Percentiles rank a stretch among this genome's conserved stretches.
Conservation (phyloP, 2,797 vertebrate species). For the Lithobates pipiens region DNA sequence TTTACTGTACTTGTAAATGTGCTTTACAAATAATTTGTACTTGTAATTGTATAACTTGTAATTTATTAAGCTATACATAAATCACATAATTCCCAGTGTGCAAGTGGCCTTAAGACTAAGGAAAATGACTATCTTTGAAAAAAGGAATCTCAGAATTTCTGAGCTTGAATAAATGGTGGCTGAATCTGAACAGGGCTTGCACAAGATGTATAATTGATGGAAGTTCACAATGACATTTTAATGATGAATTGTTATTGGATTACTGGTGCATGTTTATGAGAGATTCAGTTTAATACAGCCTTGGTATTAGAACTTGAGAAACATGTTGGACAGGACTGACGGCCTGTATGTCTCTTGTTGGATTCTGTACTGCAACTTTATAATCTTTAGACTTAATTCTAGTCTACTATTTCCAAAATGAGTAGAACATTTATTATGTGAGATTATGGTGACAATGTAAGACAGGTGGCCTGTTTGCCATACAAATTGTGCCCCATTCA, state of each 20-base stretch:
- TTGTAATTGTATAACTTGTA: background rate
- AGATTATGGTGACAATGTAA: conserved; percentile 51
- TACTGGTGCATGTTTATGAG: conserved; percentile 45
- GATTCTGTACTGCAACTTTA: conserved; percentile 25
- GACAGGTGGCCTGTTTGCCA: conserved; percentile 40
- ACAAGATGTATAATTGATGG: conserved; percentile 29
- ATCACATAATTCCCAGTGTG: no score
- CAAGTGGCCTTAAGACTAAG: background rate
- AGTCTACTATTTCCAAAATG: conserved; percentile 15
- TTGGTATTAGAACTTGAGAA: conserved; percentile 51
- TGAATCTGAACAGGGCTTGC: background rate
- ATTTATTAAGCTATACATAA: background rate
- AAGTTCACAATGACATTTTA: conserved; percentile 42
- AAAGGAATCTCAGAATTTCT: background rate
- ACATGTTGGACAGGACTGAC: conserved; percentile 23
- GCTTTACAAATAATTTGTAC: background rate
- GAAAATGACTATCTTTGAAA: background rate
- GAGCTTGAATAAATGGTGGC: background rate
- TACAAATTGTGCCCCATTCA: background rate
- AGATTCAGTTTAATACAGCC: conserved; percentile 20
- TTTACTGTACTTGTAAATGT: background rate
- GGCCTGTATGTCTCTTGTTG: conserved; percentile 15
- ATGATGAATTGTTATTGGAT: conserved; percentile 44
- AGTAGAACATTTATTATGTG: conserved; percentile 37
- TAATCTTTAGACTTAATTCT: conserved; percentile 32